Conservation (phyloP, 2,888 invertebrate genomes). For the Chrysolina haemoptera region DNA sequence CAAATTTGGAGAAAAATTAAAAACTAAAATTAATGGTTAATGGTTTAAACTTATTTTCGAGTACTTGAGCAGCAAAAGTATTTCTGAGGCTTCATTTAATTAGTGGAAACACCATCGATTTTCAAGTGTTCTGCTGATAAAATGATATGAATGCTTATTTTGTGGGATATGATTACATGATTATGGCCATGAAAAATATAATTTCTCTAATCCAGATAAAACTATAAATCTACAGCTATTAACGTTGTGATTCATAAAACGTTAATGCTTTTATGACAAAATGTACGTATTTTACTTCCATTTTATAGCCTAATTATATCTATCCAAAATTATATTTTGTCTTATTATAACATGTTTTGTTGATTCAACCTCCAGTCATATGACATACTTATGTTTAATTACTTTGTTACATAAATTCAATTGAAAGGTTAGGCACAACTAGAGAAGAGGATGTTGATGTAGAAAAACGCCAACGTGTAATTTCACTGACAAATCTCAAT, state of each 20-base stretch:
- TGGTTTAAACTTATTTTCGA: too few relatives aligned
- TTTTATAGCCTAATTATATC: slow-evolving; percentile 6
- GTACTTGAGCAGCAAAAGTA: too few relatives aligned
- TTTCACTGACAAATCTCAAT: background rate
- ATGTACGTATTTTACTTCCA: background rate
- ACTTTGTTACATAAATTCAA: background rate
- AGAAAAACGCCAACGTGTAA: too few relatives aligned
- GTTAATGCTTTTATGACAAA: slow-evolving; percentile 11
- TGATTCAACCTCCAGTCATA: background rate
- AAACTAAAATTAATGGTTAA: too few relatives aligned
- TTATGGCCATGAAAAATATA: slow-evolving; percentile 1
- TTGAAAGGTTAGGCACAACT: background rate
- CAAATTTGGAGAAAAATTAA: too few relatives aligned
- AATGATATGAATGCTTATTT: background rate
- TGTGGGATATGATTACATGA: slow-evolving; percentile 5
- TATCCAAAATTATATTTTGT: slow-evolving; percentile 5
- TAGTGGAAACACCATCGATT: too few relatives aligned
- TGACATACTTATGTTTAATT: background rate
- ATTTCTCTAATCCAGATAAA: background rate
- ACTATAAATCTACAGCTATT: background rate
- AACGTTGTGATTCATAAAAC: slow-evolving; percentile 7
- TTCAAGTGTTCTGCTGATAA: background rate
- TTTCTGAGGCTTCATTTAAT: too few relatives aligned
- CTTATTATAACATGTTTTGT: background rate
- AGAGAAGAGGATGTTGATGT: background rate